These are phyloP conservation scores for Cassiopea xamachana DNA, from an alignment of 30 jellyfish, hydroid and myxozoan genomes.

Conservation along the genomic window DNA sequence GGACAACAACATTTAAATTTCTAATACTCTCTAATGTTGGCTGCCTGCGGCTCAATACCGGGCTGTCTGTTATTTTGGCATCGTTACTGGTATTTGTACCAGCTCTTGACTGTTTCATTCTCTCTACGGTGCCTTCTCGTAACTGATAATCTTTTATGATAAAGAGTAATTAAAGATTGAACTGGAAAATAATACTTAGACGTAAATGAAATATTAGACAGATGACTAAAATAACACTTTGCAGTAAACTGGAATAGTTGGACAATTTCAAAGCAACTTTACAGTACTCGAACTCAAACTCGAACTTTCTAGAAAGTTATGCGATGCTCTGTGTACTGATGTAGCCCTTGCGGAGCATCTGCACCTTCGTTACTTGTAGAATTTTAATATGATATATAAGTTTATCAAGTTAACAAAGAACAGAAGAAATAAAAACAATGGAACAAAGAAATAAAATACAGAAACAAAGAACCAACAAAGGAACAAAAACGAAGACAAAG, in stretches of 20 bases:
- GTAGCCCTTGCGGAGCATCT: too few relatives aligned
- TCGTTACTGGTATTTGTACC: conserved; percentile 35
- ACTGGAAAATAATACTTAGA: background rate
- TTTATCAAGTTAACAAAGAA: too few relatives aligned
- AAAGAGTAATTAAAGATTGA: background rate
- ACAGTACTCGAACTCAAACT: too few relatives aligned
- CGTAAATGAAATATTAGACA: too few relatives aligned
- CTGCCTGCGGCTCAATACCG: background rate
- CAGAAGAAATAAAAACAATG: background rate
- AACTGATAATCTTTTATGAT: conserved; percentile 13
- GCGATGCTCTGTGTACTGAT: too few relatives aligned
- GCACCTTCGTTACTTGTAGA: too few relatives aligned
- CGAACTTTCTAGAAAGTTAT: too few relatives aligned
- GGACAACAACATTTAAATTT: background rate
- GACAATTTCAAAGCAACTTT: too few relatives aligned
- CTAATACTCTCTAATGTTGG: background rate
- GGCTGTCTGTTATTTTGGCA: conserved; percentile 31
- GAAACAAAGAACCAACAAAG: background rate
- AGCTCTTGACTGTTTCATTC: conserved; percentile 21
- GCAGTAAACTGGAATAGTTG: too few relatives aligned
- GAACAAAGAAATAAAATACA: background rate
- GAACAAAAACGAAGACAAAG: background rate
- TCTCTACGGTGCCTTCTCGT: conserved; percentile 63
- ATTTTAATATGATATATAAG: too few relatives aligned
- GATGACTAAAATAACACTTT: too few relatives aligned